Evolutionary conservation across 2,888 invertebrate species (phyloP).

Genomic region (Polyommatus icarus): DNA sequence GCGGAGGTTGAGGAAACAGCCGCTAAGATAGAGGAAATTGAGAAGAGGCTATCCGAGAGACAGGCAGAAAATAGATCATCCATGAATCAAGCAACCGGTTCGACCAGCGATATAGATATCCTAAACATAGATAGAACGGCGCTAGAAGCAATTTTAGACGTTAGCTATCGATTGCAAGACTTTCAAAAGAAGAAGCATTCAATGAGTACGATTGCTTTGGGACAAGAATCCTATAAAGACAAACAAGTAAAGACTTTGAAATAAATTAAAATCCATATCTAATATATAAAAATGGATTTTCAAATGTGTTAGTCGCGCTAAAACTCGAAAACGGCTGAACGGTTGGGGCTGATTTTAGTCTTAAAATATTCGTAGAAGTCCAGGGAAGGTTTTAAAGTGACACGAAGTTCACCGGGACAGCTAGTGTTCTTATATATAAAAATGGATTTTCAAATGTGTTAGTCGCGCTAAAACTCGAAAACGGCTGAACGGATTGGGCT

Average conservation of each 20-base stretch:
- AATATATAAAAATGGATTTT: too few species aligned
- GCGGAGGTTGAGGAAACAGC: constrained; percentile 50
- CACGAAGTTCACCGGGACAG: too few species aligned
- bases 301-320: too few species aligned
- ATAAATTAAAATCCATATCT: neutral
- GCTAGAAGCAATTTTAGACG: constrained; percentile 68
- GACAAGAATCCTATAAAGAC: constrained; percentile 73
- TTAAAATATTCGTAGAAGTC: too few species aligned
- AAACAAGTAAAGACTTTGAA: constrained; percentile 66
- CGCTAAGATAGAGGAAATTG: constrained; percentile 49
- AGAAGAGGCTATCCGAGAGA: constrained; percentile 42
- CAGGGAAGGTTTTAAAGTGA: too few species aligned
- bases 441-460: too few species aligned
- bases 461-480: too few species aligned
- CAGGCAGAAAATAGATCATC: constrained; percentile 33
- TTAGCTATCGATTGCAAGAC: constrained; percentile 60
- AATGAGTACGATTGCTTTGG: constrained; percentile 66
- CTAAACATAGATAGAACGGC: constrained; percentile 66
- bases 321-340: too few species aligned
- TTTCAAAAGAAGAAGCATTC: constrained; percentile 66
- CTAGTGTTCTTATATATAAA: too few species aligned
- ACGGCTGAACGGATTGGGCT: too few species aligned
- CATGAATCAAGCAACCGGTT: constrained; percentile 43
- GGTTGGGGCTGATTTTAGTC: too few species aligned
- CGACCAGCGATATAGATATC: constrained; percentile 42